phyloP scores from a whole-genome alignment of 2,113 vertebrate genomes.

The Dicerorhinus sumatrensis region DNA sequence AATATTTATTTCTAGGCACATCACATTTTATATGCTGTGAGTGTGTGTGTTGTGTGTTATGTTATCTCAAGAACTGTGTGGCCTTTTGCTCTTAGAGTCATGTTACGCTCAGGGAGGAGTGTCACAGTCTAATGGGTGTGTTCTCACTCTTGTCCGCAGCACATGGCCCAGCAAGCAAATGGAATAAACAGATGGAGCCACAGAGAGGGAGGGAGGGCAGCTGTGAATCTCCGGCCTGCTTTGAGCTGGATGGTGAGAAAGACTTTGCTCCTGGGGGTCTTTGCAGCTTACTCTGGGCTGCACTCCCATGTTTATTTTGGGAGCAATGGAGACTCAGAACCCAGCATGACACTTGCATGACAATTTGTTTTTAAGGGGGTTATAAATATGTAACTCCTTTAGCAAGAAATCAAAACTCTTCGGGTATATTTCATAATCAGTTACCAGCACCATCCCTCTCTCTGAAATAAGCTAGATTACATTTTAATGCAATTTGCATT shows the following conservation, averaged over 20 bases:
- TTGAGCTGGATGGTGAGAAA: neutral
- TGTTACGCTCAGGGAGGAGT: neutral
- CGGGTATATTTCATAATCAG: conserved; percentile 72
- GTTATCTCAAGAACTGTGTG: neutral
- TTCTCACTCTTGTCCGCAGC: neutral
- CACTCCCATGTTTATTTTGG: conserved; percentile 43
- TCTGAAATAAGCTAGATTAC: conserved; percentile 77
- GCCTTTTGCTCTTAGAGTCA: neutral
- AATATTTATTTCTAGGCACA: neutral
- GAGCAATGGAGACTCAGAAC: conserved; percentile 50
- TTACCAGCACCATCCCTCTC: conserved; percentile 38
- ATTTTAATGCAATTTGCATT: conserved; percentile 77
- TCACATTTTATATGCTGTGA: neutral
- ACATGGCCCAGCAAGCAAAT: neutral
- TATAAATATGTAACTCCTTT: conserved; percentile 76
- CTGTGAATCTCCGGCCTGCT: neutral
- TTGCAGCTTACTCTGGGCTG: neutral
- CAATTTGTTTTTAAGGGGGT: conserved; percentile 70
- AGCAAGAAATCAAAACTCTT: conserved; percentile 70
- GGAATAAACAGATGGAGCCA: neutral
- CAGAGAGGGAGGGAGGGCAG: neutral
- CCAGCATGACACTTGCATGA: conserved; percentile 62
- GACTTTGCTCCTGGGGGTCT: neutral
- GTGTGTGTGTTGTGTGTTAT: neutral
- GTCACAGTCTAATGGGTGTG: neutral